Percentiles rank a stretch among this genome's conserved stretches.
These are phyloP conservation scores for Clarias magur DNA, from an alignment of 2,113 vertebrate species.

Conservation along the genomic window DNA sequence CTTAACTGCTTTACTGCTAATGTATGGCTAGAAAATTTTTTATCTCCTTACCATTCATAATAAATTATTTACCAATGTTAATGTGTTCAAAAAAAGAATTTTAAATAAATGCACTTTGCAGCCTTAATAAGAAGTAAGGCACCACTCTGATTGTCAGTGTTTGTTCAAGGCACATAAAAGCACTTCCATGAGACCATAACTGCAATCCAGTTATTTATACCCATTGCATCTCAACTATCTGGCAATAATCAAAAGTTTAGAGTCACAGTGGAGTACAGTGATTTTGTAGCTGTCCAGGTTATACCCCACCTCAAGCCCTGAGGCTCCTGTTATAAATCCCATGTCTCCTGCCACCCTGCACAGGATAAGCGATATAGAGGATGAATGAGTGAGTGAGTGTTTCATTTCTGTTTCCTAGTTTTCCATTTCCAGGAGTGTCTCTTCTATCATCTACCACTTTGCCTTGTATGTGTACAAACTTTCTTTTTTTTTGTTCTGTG, in stretches of 20 bases:
- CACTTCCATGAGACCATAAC: conserved; percentile 30
- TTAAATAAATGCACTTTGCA: too few relatives aligned
- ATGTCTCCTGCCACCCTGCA: too few relatives aligned
- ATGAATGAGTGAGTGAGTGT: too few relatives aligned
- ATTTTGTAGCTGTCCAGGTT: too few relatives aligned
- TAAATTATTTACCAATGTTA: too few relatives aligned
- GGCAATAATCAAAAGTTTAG: background rate
- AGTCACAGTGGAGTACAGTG: background rate
- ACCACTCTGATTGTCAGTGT: conserved; percentile 14
- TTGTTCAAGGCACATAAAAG: conserved; percentile 12
- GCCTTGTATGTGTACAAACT: conserved; percentile 58
- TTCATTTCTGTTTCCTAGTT: background rate
- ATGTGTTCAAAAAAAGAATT: too few relatives aligned
- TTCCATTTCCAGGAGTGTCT: background rate
- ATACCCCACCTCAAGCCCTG: too few relatives aligned
- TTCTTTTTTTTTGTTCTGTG: conserved; percentile 42
- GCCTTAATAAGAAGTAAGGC: background rate
- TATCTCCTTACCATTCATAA: too few relatives aligned
- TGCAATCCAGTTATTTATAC: conserved; percentile 1
- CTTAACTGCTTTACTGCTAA: too few relatives aligned
- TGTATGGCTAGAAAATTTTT: too few relatives aligned
- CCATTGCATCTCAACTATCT: background rate
- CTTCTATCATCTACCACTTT: conserved; percentile 4
- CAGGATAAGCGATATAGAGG: too few relatives aligned
- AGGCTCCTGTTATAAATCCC: too few relatives aligned